Conservation (phyloP, 2,797 vertebrate genomes). For the Propithecus deckenii region DNA sequence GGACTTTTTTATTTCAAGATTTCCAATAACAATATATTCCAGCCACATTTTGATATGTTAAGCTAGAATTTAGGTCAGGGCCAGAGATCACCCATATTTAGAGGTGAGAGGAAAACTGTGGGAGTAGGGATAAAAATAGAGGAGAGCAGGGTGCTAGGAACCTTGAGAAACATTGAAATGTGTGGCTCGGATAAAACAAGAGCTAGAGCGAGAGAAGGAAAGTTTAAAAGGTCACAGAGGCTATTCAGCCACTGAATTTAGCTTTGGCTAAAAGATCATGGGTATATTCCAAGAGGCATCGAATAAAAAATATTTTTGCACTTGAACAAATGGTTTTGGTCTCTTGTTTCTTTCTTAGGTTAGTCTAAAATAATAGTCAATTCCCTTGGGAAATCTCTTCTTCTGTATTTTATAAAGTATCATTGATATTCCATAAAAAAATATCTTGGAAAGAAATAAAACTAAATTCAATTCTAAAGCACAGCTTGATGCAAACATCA, state of each 20-base stretch:
- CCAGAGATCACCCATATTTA: background rate
- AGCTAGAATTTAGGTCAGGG: slow-evolving; percentile 47
- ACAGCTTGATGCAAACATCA: slow-evolving; percentile 33
- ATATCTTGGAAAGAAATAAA: background rate
- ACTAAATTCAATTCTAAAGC: slow-evolving; percentile 53
- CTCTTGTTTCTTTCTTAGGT: background rate
- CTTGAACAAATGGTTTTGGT: background rate
- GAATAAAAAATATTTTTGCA: background rate
- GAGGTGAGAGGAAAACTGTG: background rate
- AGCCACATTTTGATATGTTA: slow-evolving; percentile 36
- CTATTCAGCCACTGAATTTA: background rate
- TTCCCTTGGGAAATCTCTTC: background rate
- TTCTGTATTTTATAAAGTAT: slow-evolving; percentile 40
- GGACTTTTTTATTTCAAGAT: background rate
- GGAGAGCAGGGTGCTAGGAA: background rate
- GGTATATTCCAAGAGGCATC: background rate
- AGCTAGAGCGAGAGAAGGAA: background rate
- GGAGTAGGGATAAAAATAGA: slow-evolving; percentile 31
- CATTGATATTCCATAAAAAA: slow-evolving; percentile 5
- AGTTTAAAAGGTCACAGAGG: slow-evolving; percentile 4
- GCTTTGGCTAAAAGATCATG: background rate
- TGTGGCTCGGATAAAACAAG: background rate
- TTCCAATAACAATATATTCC: slow-evolving; percentile 11
- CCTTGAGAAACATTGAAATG: background rate
- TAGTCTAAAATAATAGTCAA: slow-evolving; percentile 34